phyloP scores from a whole-genome alignment of 2,888 invertebrate genomes.

The Phengaris arion region DNA sequence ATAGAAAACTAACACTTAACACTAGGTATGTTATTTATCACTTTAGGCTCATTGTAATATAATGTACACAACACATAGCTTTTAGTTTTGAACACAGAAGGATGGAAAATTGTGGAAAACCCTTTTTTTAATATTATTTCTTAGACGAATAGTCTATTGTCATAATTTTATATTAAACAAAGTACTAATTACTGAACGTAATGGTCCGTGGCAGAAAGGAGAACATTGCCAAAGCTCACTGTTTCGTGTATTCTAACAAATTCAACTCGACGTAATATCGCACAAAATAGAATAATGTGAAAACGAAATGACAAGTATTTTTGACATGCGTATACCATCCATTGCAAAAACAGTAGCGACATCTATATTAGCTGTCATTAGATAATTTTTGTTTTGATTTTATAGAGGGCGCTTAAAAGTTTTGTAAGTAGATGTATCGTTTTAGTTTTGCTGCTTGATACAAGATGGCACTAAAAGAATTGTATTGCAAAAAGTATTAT shows the following conservation, averaged over 20 bases:
- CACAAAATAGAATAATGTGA: slow-evolving; percentile 71
- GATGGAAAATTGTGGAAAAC: slow-evolving; percentile 55
- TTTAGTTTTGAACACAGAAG: slow-evolving; percentile 32
- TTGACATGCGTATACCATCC: slow-evolving; percentile 71
- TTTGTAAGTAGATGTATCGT: neutral
- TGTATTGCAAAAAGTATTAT: neutral
- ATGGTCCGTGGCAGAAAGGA: slow-evolving; percentile 51
- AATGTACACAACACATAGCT: slow-evolving; percentile 38
- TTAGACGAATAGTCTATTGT: slow-evolving; percentile 46
- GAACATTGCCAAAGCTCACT: slow-evolving; percentile 58
- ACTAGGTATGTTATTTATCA: slow-evolving; percentile 53
- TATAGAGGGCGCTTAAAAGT: neutral
- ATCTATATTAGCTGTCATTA: slow-evolving; percentile 44
- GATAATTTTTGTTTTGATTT: neutral
- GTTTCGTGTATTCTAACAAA: slow-evolving; percentile 62
- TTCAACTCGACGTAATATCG: slow-evolving; percentile 64
- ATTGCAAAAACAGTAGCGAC: slow-evolving; percentile 48
- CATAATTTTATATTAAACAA: slow-evolving; percentile 44
- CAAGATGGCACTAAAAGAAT: slow-evolving; percentile 45
- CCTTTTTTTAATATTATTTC: slow-evolving; percentile 47
- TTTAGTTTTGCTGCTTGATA: slow-evolving; percentile 38
- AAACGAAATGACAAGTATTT: slow-evolving; percentile 70
- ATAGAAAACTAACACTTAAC: slow-evolving; percentile 62
- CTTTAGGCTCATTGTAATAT: slow-evolving; percentile 51
- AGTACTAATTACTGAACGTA: slow-evolving; percentile 52